These are phyloP conservation scores for Sinonovacula constricta DNA, from an alignment of 1,140 invertebrate genomes.

Conservation along the genomic window DNA sequence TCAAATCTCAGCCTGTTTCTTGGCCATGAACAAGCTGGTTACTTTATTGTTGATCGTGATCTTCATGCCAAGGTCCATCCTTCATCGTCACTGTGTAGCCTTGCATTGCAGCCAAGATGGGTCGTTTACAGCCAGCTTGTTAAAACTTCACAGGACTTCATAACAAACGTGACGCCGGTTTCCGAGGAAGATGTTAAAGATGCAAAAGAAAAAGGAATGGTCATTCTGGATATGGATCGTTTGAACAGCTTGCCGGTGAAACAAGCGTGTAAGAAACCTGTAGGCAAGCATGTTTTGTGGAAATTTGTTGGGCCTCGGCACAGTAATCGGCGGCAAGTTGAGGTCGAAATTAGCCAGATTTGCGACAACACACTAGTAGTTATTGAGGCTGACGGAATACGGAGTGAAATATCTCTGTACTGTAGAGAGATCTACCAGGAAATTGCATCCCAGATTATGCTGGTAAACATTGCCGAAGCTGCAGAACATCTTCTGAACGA, in stretches of 20 bases:
- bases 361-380: slow-evolving; percentile 47
- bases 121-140: slow-evolving; percentile 64
- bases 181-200: slow-evolving; percentile 56
- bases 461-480: slow-evolving; percentile 25
- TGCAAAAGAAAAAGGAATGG: slow-evolving; percentile 31
- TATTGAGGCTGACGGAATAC: slow-evolving; percentile 60
- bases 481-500: slow-evolving; percentile 39
- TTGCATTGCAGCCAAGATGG: slow-evolving; percentile 63
- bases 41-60: slow-evolving; percentile 52
- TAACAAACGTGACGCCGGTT: slow-evolving; percentile 65
- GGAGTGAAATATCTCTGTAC: slow-evolving; percentile 59
- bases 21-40: slow-evolving; percentile 67
- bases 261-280: slow-evolving; percentile 49
- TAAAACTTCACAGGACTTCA: slow-evolving; percentile 69
- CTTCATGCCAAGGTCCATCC: slow-evolving; percentile 67
- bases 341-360: slow-evolving; percentile 42
- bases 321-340: slow-evolving; percentile 51
- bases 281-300: slow-evolving; percentile 57
- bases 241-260: slow-evolving; percentile 43
- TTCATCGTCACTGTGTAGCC: slow-evolving; percentile 60
- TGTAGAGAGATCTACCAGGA: slow-evolving; percentile 13
- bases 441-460: not conserved
- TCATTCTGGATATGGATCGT: slow-evolving; percentile 53
- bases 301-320: slow-evolving; percentile 64
- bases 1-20: slow-evolving; percentile 63